Base-by-base conservation (phyloP, 2,113 vertebrate genomes). In the Phalacrocorax pelagicus region DNA sequence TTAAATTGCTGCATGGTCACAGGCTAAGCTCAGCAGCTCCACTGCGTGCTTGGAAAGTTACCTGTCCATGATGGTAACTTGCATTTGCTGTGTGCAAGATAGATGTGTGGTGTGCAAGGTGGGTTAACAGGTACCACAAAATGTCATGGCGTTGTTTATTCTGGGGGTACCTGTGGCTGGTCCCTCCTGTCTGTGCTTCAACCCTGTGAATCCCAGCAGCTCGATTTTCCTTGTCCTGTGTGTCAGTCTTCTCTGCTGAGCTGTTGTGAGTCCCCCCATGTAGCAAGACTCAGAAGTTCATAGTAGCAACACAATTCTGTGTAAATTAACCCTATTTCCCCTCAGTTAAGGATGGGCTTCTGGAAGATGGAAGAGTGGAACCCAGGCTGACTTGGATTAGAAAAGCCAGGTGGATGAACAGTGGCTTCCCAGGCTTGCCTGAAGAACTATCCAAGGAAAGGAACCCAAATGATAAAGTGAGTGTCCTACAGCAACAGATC, bases 401-500 rank as follows among this genome's bases (percentile, higher is more conserved):
- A 92, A 98, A 78, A 70, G 98, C 95, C 79, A 98, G 92, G 78
- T 97, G 97, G 90, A 97, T 78, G 47, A 97, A 91, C 75, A 97
- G 96, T 71, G 96, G 94, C 26, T 97, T 98, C 63, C 97, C 92
- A 3, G 72, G 97, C 91, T 97, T 98, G 51, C 24, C 90, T 10
- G 98, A 98, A 72, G 97, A 95, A 42, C 73, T 97, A 13, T 36
- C 65, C 2, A 44, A 94, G 63, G 98, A 98, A 54, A 96, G 93
- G 46, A 97, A 86, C 20, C 40, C 87, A 51, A 84, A 95, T 32
- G 98, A 99, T 71, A 97, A 97, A 81, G 92, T 81, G 29, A 92
- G 78, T 36, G 98, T 96, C 26, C 97, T 99, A 34, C 98, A 99
- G 83, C 98, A 99, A 61, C 98, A 99, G 88, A 98, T 99, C 59